Evolutionary conservation across 2,888 invertebrate species (phyloP), one percentile per base, ranked within the genome.

Genomic region (Theodoxus fluviatilis): DNA sequence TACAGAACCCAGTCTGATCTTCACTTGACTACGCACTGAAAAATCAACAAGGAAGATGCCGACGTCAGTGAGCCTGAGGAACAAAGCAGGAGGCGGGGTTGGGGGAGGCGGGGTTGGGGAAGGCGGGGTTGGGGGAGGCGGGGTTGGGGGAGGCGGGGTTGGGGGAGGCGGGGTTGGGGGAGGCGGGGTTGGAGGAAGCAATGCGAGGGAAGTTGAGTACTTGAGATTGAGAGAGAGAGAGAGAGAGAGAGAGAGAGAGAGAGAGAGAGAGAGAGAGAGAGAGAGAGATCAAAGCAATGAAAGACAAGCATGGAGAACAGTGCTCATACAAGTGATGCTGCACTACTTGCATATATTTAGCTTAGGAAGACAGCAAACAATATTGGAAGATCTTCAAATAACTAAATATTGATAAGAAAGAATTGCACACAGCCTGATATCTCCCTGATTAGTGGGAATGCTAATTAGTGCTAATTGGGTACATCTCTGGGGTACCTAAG

Each of bases 21-120:
- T 25, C 73, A 37, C 72, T 67, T 37, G 65, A 59, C 69, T 73
- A 72, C 69, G 77, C 75, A 71, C 74, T 69, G 64, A 73, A 69
- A 52, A 70, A 71, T 61, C 73, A 76, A 67, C 68, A 69, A 70
- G 70, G 75, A 71, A 74, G 74, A 40, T 64, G 67, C 69, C 72
- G 68, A 43, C 38, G 25, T 25, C 2, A 18, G 25, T 57, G 57
- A 28, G 9, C 25, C 25, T 25, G 3, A 12, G 15, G 31, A 33
- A 4, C 6, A 7, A 7, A 4, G 59, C 33, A n/a, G 12, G 55
- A n/a, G 12, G 22, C 18, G 55, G 12, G 65, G 25, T 22, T 22
- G 67, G 57, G 22, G 28, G 57, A 25, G 28, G 57, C 31, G 57
- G 28, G 3, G 57, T 25, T 4, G 57, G 57, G 25, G 57, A 31